phyloP scores from a whole-genome alignment of 2,113 vertebrate species.

The Syngnathus scovelli region DNA sequence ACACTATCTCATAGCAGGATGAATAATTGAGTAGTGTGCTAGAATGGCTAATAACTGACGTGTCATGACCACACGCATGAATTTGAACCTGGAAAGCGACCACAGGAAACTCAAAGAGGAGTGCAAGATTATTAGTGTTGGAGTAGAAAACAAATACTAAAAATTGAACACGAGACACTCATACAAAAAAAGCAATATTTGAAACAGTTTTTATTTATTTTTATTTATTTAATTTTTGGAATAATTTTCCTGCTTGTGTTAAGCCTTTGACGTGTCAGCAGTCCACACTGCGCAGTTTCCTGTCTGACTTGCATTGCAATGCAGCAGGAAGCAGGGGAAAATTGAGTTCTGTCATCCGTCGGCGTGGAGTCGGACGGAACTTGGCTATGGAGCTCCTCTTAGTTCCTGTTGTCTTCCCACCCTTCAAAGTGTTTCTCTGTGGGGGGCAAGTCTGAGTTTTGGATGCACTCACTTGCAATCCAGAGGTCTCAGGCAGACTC shows the following conservation, averaged over 20 bases:
- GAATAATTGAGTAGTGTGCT: not conserved
- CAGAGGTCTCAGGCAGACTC: conserved; percentile 45
- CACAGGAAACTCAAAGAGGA: no score
- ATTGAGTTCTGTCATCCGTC: conserved; percentile 64
- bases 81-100: no score
- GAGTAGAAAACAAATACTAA: no score
- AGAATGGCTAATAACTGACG: not conserved
- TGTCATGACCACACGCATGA: not conserved
- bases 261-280: conserved; percentile 35
- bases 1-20: conserved; percentile 1
- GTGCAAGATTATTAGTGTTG: no score
- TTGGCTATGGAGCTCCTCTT: conserved; percentile 71
- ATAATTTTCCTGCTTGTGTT: not conserved
- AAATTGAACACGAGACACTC: no score
- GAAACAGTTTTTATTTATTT: no score
- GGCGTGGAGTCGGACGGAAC: conserved; percentile 56
- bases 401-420: conserved; percentile 40
- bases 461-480: conserved; percentile 58
- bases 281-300: conserved; percentile 64
- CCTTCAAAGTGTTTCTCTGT: conserved; percentile 66
- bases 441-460: conserved; percentile 61
- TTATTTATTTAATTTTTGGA: no score
- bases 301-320: conserved; percentile 60
- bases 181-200: no score
- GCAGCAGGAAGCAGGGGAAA: conserved; percentile 71